These are phyloP conservation scores for Neocrepidodera transversa DNA, from an alignment of 2,888 invertebrate species.

Conservation along the genomic window DNA sequence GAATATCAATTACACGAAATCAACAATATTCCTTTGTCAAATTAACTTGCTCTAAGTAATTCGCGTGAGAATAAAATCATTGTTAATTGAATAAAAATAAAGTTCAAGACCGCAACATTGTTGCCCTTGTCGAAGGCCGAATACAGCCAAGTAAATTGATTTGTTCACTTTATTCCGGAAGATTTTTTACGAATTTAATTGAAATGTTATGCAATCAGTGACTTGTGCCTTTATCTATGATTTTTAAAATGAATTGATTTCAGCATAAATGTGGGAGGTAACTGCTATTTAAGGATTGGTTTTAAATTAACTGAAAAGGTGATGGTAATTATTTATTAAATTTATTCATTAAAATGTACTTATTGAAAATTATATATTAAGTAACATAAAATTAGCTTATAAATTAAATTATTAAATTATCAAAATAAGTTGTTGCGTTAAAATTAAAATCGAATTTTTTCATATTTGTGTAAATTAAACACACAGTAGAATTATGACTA, in stretches of 20 bases:
- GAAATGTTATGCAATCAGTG: slow-evolving; percentile 13
- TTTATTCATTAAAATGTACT: too few relatives aligned
- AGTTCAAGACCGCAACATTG: slow-evolving; percentile 33
- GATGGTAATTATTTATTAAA: too few relatives aligned
- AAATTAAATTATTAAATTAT: too few relatives aligned
- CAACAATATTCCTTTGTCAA: slow-evolving; percentile 4
- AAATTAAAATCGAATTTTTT: too few relatives aligned
- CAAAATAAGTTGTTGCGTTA: too few relatives aligned
- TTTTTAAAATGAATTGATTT: slow-evolving; percentile 6
- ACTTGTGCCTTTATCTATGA: background rate
- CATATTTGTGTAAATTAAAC: too few relatives aligned
- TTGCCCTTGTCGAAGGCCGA: slow-evolving; percentile 32
- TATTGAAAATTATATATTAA: too few relatives aligned
- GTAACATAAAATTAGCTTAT: too few relatives aligned
- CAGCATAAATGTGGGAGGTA: background rate
- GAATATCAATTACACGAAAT: slow-evolving; percentile 13
- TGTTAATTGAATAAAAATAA: slow-evolving; percentile 32
- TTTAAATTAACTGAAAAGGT: too few relatives aligned
- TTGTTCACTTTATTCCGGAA: slow-evolving; percentile 21
- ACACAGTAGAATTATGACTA: too few relatives aligned
- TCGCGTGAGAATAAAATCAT: slow-evolving; percentile 30
- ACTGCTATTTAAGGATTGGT: too few relatives aligned
- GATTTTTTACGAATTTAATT: slow-evolving; percentile 18
- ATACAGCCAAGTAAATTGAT: slow-evolving; percentile 29
- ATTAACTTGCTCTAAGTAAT: slow-evolving; percentile 18